Evolutionary conservation across 2,113 vertebrate species (phyloP).

Genomic region (Triplophysa rosa): DNA sequence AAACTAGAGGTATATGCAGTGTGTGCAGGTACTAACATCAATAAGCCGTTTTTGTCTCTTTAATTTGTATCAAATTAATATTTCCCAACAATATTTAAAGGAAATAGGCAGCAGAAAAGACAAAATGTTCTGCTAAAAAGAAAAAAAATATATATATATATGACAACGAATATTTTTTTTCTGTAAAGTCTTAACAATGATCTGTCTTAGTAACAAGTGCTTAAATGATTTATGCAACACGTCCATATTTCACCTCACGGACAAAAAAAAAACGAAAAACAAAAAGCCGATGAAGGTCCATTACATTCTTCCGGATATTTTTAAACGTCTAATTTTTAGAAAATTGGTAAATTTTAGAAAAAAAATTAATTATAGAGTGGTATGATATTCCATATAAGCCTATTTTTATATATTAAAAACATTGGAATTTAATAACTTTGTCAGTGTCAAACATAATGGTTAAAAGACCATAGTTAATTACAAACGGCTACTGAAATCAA

Average conservation of each 20-base stretch:
- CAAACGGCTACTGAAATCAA: too few species aligned
- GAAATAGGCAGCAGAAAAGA: not conserved
- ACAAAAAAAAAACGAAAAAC: not conserved
- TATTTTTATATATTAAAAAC: too few species aligned
- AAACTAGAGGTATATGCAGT: not conserved
- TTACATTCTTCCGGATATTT: not conserved
- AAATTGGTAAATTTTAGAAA: too few species aligned
- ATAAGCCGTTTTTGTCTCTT: not conserved
- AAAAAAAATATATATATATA: too few species aligned
- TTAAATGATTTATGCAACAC: constrained; percentile 2
- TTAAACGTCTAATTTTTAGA: constrained; percentile 4
- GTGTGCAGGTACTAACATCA: not conserved
- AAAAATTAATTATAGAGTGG: too few species aligned
- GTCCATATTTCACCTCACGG: not conserved
- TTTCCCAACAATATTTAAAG: not conserved
- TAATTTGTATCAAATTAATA: not conserved
- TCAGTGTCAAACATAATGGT: too few species aligned
- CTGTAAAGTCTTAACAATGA: not conserved
- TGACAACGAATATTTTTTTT: not conserved
- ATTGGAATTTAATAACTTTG: too few species aligned
- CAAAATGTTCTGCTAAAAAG: not conserved
- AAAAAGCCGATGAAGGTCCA: not conserved
- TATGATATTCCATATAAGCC: too few species aligned
- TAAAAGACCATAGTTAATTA: too few species aligned
- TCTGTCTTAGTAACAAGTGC: constrained; percentile 16